These are phyloP conservation scores for Lethenteron reissneri DNA, from an alignment of 2,113 vertebrate species.

Conservation along the genomic window DNA sequence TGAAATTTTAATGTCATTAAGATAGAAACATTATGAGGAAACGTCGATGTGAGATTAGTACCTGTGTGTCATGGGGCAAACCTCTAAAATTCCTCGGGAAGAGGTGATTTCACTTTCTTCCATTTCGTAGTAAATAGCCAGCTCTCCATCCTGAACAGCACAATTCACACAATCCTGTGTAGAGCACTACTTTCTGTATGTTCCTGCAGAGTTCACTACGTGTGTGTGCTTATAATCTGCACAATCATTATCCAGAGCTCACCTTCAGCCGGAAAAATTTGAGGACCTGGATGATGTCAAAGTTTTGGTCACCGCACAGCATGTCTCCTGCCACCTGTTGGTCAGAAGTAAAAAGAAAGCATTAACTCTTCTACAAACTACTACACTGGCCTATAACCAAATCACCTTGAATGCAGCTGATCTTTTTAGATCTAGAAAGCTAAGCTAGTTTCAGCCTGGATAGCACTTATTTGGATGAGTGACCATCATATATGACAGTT, in stretches of 20 bases:
- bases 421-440: no score
- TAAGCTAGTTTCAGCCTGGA: no score
- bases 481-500: no score
- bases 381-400: no score
- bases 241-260: slow-evolving; percentile 8
- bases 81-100: slow-evolving; percentile 39
- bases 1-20: no score
- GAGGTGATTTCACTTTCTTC: slow-evolving; percentile 30
- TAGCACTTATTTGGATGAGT: no score
- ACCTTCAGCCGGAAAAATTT: slow-evolving; percentile 44
- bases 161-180: no score
- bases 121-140: slow-evolving; percentile 41
- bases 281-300: slow-evolving; percentile 39
- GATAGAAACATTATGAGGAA: no score
- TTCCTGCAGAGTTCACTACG: no score
- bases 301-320: slow-evolving; percentile 44
- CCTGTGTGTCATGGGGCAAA: slow-evolving; percentile 33
- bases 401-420: no score
- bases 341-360: neutral
- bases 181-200: no score
- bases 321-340: slow-evolving; percentile 42
- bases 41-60: slow-evolving; percentile 9
- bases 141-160: slow-evolving; percentile 27
- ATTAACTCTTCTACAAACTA: neutral
- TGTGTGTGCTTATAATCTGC: no score